A percentile compares a stretch with the other conserved stretches of the same genome.
phyloP scores from a whole-genome alignment of 2,888 invertebrate genomes.

The Pogonocherus hispidulus region DNA sequence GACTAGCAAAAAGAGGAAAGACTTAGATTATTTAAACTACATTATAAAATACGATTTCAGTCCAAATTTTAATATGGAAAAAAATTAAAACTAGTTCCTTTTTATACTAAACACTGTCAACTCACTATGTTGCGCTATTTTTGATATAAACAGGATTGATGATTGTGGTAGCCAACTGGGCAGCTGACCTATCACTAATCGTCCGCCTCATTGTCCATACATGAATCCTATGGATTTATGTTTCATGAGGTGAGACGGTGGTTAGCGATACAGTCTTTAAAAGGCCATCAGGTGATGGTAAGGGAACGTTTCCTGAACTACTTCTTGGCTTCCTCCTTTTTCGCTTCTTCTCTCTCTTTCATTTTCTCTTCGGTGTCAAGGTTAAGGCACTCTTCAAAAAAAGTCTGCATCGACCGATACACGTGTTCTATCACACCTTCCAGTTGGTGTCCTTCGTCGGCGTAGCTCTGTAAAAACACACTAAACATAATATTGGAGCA shows the following conservation, averaged over 20 bases:
- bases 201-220: constrained; percentile 32
- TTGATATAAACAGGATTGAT: constrained; percentile 45
- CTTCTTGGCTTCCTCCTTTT: constrained; percentile 58
- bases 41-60: constrained; percentile 53
- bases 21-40: constrained; percentile 38
- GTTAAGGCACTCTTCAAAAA: constrained; percentile 90
- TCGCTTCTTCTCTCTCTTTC: constrained; percentile 52
- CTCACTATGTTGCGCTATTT: constrained; percentile 43
- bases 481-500: too few species aligned
- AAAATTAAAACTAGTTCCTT: constrained; percentile 29
- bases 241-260: constrained; percentile 34
- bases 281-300: constrained; percentile 55
- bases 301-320: constrained; percentile 49
- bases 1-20: constrained; percentile 31
- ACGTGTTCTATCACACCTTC: constrained; percentile 89
- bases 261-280: constrained; percentile 49
- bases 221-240: constrained; percentile 28
- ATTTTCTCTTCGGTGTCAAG: constrained; percentile 83
- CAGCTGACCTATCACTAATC: constrained; percentile 17
- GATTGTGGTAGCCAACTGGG: constrained; percentile 42
- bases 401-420: constrained; percentile 94
- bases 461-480: constrained; percentile 87
- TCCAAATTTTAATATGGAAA: constrained; percentile 41
- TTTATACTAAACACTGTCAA: constrained; percentile 38
- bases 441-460: constrained; percentile 91